These are phyloP conservation scores for Trichomycterus rosablanca DNA, from an alignment of 2,113 vertebrate species.

Conservation along the genomic window DNA sequence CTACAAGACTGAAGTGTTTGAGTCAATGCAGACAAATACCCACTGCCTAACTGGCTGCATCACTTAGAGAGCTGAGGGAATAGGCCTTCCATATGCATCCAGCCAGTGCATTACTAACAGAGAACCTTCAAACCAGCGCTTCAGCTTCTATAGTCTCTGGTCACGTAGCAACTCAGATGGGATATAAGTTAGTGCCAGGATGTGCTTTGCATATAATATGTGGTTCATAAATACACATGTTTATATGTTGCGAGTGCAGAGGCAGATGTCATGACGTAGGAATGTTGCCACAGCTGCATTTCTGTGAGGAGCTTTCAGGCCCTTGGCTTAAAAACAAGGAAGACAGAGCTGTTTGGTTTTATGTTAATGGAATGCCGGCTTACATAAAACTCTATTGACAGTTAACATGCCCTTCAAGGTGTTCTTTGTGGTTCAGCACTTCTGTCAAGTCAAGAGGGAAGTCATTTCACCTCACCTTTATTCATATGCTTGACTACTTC, in stretches of 20 bases:
- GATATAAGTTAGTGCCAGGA: slow-evolving; percentile 23
- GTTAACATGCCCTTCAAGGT: slow-evolving; percentile 79
- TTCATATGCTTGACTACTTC: slow-evolving; percentile 95
- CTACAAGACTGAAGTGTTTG: slow-evolving; percentile 20
- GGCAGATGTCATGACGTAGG: slow-evolving; percentile 8
- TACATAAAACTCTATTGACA: slow-evolving; percentile 74
- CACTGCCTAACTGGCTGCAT: slow-evolving; percentile 31
- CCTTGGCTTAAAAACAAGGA: slow-evolving; percentile 1
- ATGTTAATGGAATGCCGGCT: slow-evolving; percentile 72
- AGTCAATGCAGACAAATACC: slow-evolving; percentile 17
- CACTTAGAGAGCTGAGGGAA: slow-evolving; percentile 32
- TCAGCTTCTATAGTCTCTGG: slow-evolving; percentile 45
- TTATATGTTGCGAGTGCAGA: neutral
- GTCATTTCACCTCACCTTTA: slow-evolving; percentile 93
- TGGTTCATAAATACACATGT: neutral
- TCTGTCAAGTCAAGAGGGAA: slow-evolving; percentile 88
- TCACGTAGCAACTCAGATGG: slow-evolving; percentile 41
- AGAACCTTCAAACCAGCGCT: slow-evolving; percentile 55
- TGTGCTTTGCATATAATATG: slow-evolving; percentile 31
- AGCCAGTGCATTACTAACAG: slow-evolving; percentile 18
- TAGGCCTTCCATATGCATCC: slow-evolving; percentile 40
- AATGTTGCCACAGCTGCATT: neutral
- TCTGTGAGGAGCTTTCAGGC: neutral
- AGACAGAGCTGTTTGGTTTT: slow-evolving; percentile 52
- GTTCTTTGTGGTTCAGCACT: slow-evolving; percentile 95